Evolutionary conservation across 64 coral and sea anemone species (phyloP), one percentile per base, ranked within the genome.

Genomic region (Pachyseris speciosa): DNA sequence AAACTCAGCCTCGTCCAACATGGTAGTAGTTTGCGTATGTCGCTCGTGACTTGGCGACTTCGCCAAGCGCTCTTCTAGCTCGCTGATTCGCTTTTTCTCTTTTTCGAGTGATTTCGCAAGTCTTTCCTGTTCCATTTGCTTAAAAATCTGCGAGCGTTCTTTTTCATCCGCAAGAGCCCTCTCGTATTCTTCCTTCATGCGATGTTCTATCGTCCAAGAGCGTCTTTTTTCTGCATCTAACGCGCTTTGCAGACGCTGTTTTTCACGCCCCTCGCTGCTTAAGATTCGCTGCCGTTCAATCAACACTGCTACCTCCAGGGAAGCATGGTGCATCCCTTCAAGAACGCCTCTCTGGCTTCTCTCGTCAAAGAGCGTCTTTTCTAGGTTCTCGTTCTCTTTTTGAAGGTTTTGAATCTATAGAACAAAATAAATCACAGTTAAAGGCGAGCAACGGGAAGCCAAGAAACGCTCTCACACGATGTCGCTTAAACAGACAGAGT

Each of bases 171-270:
- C 89, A 5, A 95, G 55, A 27, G 72, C 25, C 40, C 83, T 92
- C 53, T 96, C 94, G 41, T 85, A 81, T 33, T 92, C 86, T 25
- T 84, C 64, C 41, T 85, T 96, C 3, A 76, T 79, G 88, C 78
- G 90, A 34, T 96, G 83, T 78, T 89, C 85, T 47, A 93, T 86
- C 34, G 75, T 12, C 83, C 83, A 72, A 0, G 94, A 96, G 19
- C 60, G 84, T n/a, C 78, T 64, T 67, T 93, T 93, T 84, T 96
- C 94, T 29, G 89, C 91, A 27, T 97, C 85, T 0, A 97, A 81
- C 36, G 88, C 68, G 36, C 70, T 87, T 7, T 65, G 37, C 15
- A 93, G 86, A 7, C 57, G 67, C 38, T 83, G 67, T 75, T 74
- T 80, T 64, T 93, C 76, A 7, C 78, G 37, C 30, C 85, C 70